Evolutionary conservation across 1,140 invertebrate species (phyloP).

Genomic region (Drosophila leontia): DNA sequence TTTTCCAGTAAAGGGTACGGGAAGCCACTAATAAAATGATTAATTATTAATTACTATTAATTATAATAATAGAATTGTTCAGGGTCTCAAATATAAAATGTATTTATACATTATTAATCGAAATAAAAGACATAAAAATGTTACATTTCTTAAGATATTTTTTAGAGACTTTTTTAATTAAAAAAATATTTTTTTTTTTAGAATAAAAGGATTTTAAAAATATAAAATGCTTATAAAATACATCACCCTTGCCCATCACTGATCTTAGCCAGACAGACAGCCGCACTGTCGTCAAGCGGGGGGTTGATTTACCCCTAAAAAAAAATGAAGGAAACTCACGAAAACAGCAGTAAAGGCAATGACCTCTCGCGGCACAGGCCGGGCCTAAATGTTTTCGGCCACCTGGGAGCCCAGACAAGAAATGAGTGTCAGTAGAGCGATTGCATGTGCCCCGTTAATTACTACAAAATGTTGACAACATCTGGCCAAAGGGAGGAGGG

Average conservation of each 20-base stretch:
- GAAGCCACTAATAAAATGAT: no score
- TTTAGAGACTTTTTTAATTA: no score
- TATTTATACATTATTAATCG: no score
- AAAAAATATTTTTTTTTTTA: no score
- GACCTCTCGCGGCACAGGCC: slow-evolving; percentile 32
- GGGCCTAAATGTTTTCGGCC: slow-evolving; percentile 22
- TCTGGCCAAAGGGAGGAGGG: slow-evolving; percentile 30
- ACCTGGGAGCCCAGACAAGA: slow-evolving; percentile 22
- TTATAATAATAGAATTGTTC: no score
- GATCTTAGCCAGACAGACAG: slow-evolving; percentile 50
- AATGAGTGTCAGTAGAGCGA: slow-evolving; percentile 49
- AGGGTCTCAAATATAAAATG: no score
- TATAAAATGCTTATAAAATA: background rate
- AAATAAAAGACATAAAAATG: no score
- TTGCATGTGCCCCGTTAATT: slow-evolving; percentile 70
- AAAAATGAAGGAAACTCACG: slow-evolving; percentile 4
- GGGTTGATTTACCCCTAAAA: slow-evolving; percentile 44
- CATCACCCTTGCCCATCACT: slow-evolving; percentile 13
- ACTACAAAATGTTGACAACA: slow-evolving; percentile 57
- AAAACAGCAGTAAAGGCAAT: slow-evolving; percentile 41
- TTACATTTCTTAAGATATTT: no score
- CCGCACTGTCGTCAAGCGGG: slow-evolving; percentile 28
- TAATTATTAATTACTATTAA: no score
- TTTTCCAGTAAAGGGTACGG: no score
- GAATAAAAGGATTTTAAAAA: no score